Base-by-base conservation (phyloP, 2,888 invertebrate genomes). In the Aradus depressus region DNA sequence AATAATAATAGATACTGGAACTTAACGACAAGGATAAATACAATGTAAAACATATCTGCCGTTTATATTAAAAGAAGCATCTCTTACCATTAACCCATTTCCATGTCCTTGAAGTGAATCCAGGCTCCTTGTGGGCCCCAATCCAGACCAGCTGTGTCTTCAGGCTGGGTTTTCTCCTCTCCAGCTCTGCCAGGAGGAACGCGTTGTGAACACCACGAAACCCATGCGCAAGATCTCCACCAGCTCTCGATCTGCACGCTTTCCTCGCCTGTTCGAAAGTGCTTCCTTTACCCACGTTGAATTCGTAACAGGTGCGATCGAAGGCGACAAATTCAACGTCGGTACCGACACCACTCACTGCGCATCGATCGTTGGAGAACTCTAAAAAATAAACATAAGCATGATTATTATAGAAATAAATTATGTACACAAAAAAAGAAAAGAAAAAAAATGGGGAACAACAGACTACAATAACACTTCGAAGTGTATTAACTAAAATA, bases 71-170 rank as follows among this genome's bases (percentile, higher is more conserved):
- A 22, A 8, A 19, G 12, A n/a, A 19, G 44, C 5, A 41, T 21
- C 26, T 64, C 74, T 74, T 68, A 87, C 88, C 88, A 65, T 88
- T 80, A 23, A 89, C 86, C 89, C 89, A 90, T 68, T 84, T 82
- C 89, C 90, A 91, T 0, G 83, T 85, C 56, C 85, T 75, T 0
- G 84, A 81, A 1, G 84, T 84, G 51, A 85, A 73, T 22, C 84
- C 81, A 0, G 88, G 87, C 62, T 91, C 90, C 62, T 89, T 87
- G 63, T 85, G 84, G 0, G 88, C 90, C 0, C 91, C 91, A 58
- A 91, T 85, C 91, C 91, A 91, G 2, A 91, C 86, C 53, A 91
- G 70, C 64, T 88, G 87, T 0, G 90, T 87, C 66, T 87, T 87
- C 31, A 90, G 67, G 54, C 77, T 80, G 0, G 80, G 72, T 64